phyloP scores from a whole-genome alignment of 2,113 vertebrate species.

The Datnioides undecimradiatus region DNA sequence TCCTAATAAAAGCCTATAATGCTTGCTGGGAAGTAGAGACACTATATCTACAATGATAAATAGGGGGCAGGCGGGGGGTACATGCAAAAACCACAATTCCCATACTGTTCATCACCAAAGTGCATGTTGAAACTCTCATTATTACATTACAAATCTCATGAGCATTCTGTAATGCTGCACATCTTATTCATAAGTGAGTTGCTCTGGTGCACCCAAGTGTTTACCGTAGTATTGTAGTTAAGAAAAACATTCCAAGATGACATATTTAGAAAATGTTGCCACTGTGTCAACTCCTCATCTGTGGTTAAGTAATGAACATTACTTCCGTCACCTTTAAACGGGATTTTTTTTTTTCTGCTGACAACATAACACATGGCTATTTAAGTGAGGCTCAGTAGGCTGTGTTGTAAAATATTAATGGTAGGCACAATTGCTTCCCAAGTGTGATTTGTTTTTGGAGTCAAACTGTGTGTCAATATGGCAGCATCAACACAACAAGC shows the following conservation, averaged over 20 bases:
- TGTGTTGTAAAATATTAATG: slow-evolving; percentile 15
- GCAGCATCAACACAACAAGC: slow-evolving; percentile 38
- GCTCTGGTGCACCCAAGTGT: no score
- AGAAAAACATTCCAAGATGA: not conserved
- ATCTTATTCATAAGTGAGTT: no score
- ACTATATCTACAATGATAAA: no score
- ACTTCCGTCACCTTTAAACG: not conserved
- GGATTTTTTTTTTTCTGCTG: slow-evolving; percentile 34
- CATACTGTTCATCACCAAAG: no score
- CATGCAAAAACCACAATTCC: no score
- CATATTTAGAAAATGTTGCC: not conserved
- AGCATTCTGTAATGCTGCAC: no score
- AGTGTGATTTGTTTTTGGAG: slow-evolving; percentile 55
- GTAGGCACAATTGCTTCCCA: not conserved
- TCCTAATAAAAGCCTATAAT: no score
- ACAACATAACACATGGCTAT: slow-evolving; percentile 6
- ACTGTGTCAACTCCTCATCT: not conserved
- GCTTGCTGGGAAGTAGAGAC: not conserved
- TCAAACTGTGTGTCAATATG: slow-evolving; percentile 62
- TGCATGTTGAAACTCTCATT: no score
- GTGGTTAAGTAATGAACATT: not conserved
- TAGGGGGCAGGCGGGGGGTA: no score
- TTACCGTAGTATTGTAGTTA: no score
- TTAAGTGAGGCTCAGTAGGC: slow-evolving; percentile 8
- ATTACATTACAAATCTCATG: no score